phyloP scores from a whole-genome alignment of 2,797 vertebrate species.

The Sebastes taczanowskii region DNA sequence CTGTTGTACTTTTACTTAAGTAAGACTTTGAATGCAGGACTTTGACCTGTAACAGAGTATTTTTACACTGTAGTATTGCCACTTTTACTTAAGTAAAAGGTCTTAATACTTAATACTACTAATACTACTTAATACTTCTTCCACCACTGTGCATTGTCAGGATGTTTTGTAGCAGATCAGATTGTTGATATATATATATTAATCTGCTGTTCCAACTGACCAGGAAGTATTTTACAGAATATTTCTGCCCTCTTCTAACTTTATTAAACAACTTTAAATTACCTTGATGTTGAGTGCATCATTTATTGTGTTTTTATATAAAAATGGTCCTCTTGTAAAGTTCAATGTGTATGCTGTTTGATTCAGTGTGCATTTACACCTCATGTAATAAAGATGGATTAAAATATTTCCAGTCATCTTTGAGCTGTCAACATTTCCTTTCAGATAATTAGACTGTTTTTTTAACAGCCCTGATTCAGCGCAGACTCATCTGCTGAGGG shows the following conservation, averaged over 20 bases:
- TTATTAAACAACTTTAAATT: neutral
- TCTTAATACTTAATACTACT: too few species aligned
- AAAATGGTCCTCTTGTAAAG: neutral
- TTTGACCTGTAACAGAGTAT: too few species aligned
- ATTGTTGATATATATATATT: neutral
- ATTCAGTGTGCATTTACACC: neutral
- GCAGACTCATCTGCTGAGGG: slow-evolving; percentile 30
- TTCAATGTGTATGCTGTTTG: neutral
- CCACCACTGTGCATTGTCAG: neutral
- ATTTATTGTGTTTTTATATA: neutral
- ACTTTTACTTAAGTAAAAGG: too few species aligned
- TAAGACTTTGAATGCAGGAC: too few species aligned
- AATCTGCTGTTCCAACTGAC: neutral
- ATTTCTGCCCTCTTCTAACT: neutral
- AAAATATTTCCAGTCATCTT: neutral
- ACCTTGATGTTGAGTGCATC: neutral
- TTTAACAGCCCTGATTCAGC: slow-evolving; percentile 31
- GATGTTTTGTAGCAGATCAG: neutral
- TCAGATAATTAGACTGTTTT: slow-evolving; percentile 3
- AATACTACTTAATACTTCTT: too few species aligned
- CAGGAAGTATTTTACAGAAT: neutral
- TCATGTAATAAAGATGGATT: neutral
- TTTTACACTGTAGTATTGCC: too few species aligned
- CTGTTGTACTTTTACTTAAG: too few species aligned
- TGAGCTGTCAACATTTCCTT: slow-evolving; percentile 2